phyloP scores from a whole-genome alignment of 2,797 vertebrate genomes.

The Trichosurus vulpecula region DNA sequence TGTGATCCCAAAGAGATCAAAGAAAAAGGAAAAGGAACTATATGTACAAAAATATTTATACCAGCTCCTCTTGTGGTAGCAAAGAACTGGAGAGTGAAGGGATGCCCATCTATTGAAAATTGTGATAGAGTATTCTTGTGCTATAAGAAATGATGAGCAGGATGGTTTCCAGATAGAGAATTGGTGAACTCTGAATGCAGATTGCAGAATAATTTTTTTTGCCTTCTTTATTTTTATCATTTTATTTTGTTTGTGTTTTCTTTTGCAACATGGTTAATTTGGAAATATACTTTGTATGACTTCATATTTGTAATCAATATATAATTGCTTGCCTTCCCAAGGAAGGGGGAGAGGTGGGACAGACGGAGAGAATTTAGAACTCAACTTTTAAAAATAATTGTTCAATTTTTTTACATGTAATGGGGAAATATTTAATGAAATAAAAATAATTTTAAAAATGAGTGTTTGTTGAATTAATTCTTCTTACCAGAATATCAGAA shows the following conservation, averaged over 20 bases:
- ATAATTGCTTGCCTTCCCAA: neutral
- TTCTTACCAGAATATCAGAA: neutral
- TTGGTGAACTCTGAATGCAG: neutral
- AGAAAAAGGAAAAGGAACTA: neutral
- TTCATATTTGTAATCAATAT: neutral
- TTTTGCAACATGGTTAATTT: neutral
- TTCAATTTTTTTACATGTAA: neutral
- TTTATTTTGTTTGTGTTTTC: neutral
- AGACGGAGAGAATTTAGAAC: neutral
- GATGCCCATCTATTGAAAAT: neutral
- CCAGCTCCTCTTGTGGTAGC: neutral
- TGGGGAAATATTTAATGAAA: neutral
- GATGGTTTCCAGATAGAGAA: neutral
- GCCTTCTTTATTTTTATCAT: neutral
- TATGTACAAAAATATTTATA: neutral
- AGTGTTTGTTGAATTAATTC: neutral
- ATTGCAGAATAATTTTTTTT: neutral
- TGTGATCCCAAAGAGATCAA: neutral
- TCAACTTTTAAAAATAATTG: neutral
- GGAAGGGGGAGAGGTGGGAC: neutral
- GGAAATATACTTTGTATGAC: neutral
- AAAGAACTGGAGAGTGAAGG: neutral
- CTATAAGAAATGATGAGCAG: neutral
- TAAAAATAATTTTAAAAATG: neutral
- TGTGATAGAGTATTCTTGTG: neutral